These are phyloP conservation scores for Ichneumon xanthorius DNA, from an alignment of 2,888 invertebrate species.

Conservation along the genomic window DNA sequence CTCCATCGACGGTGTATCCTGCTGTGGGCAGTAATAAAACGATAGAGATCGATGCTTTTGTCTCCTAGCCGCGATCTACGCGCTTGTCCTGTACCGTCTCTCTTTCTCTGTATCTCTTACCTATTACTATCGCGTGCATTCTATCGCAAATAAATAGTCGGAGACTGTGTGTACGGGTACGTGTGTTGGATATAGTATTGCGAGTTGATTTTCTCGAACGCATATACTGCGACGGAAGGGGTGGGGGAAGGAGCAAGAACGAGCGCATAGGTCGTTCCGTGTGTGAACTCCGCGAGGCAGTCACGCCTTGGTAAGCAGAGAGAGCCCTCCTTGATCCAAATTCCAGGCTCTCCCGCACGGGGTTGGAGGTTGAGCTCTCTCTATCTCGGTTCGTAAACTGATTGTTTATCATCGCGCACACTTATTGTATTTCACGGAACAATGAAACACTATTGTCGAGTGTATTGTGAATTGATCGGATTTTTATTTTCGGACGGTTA, in stretches of 20 bases:
- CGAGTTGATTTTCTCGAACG: slow-evolving; percentile 52
- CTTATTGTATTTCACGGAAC: not conserved
- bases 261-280: slow-evolving; percentile 71
- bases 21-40: slow-evolving; percentile 28
- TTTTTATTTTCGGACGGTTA: not conserved
- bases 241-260: slow-evolving; percentile 60
- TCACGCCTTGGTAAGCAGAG: slow-evolving; percentile 73
- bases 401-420: slow-evolving; percentile 47
- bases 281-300: slow-evolving; percentile 70
- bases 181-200: slow-evolving; percentile 27
- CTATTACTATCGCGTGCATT: slow-evolving; percentile 57
- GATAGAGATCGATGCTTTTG: slow-evolving; percentile 50
- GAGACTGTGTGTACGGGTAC: slow-evolving; percentile 1
- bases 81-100: not conserved
- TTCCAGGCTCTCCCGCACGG: slow-evolving; percentile 75
- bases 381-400: slow-evolving; percentile 59
- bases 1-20: slow-evolving; percentile 17
- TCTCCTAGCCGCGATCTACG: slow-evolving; percentile 41
- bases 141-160: slow-evolving; percentile 52
- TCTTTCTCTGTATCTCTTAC: slow-evolving; percentile 8
- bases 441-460: slow-evolving; percentile 22
- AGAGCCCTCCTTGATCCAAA: slow-evolving; percentile 82
- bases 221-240: slow-evolving; percentile 37
- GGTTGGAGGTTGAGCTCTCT: slow-evolving; percentile 79
- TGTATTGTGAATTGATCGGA: not conserved